phyloP scores from a whole-genome alignment of 2,888 invertebrate species.

The Trichogramma evanescens region DNA sequence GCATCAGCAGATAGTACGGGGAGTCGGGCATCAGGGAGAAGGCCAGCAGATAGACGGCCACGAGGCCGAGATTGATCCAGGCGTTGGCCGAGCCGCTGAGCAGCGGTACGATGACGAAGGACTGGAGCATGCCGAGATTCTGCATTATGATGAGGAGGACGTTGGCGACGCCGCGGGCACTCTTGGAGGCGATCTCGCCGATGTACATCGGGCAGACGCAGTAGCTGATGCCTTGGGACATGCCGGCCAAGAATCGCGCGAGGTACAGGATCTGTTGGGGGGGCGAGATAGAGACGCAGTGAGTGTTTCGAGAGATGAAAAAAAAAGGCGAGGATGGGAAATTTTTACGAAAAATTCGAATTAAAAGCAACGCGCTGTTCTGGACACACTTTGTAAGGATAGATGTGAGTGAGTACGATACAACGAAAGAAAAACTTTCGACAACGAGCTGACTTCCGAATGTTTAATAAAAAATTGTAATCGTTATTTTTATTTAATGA shows the following conservation, averaged over 20 bases:
- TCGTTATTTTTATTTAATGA: too few species aligned
- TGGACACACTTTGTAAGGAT: too few species aligned
- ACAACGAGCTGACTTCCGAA: too few species aligned
- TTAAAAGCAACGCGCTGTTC: too few species aligned
- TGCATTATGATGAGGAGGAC: slow-evolving; percentile 55
- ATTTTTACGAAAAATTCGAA: too few species aligned
- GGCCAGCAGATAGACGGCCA: slow-evolving; percentile 36
- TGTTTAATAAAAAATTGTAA: too few species aligned
- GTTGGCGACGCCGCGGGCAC: slow-evolving; percentile 51
- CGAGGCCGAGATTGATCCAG: slow-evolving; percentile 36
- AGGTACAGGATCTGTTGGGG: slow-evolving; percentile 27
- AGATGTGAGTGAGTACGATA: too few species aligned
- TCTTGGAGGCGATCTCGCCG: slow-evolving; percentile 30
- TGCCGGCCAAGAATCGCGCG: slow-evolving; percentile 29
- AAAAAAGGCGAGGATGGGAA: too few species aligned
- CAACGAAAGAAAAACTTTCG: too few species aligned
- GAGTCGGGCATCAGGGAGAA: slow-evolving; percentile 51
- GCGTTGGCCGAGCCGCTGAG: slow-evolving; percentile 29
- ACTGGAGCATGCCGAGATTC: slow-evolving; percentile 35
- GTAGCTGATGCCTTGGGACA: slow-evolving; percentile 25
- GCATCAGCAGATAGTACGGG: slow-evolving; percentile 44
- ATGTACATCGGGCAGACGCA: slow-evolving; percentile 30
- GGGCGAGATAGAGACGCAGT: too few species aligned
- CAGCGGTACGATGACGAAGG: slow-evolving; percentile 32
- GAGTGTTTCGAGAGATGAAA: too few species aligned